phyloP scores from a whole-genome alignment of 2,888 invertebrate species.

The Cryptophagus acutangulus region DNA sequence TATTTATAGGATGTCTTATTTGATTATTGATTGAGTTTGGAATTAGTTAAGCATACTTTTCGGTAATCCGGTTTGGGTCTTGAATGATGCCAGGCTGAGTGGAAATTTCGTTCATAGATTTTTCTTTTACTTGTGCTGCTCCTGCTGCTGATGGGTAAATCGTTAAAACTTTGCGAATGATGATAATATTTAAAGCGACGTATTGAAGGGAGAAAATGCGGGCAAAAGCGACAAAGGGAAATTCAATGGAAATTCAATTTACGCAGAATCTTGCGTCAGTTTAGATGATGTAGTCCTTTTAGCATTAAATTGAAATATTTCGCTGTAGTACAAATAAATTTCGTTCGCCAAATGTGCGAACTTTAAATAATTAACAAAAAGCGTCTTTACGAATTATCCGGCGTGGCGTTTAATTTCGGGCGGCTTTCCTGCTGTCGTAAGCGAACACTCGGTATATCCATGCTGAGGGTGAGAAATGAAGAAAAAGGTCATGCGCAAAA shows the following conservation, averaged over 20 bases:
- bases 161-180: background rate
- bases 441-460: no score
- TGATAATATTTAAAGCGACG: background rate
- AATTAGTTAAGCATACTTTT: no score
- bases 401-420: no score
- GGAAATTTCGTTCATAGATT: no score
- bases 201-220: conserved; percentile 3
- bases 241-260: conserved; percentile 20
- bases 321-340: background rate
- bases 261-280: conserved; percentile 21
- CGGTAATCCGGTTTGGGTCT: no score
- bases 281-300: no score
- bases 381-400: no score
- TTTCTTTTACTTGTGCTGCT: conserved; percentile 1
- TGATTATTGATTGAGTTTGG: no score
- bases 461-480: conserved; percentile 18
- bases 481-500: conserved; percentile 21
- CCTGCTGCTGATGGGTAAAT: background rate
- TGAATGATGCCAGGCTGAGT: no score
- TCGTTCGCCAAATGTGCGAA: background rate
- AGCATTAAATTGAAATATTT: background rate
- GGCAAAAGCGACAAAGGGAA: conserved; percentile 14
- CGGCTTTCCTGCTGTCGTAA: no score
- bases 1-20: no score
- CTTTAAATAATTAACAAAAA: no score